These are phyloP conservation scores for Tautogolabrus adspersus DNA, from an alignment of 2,113 vertebrate species.

Conservation along the genomic window DNA sequence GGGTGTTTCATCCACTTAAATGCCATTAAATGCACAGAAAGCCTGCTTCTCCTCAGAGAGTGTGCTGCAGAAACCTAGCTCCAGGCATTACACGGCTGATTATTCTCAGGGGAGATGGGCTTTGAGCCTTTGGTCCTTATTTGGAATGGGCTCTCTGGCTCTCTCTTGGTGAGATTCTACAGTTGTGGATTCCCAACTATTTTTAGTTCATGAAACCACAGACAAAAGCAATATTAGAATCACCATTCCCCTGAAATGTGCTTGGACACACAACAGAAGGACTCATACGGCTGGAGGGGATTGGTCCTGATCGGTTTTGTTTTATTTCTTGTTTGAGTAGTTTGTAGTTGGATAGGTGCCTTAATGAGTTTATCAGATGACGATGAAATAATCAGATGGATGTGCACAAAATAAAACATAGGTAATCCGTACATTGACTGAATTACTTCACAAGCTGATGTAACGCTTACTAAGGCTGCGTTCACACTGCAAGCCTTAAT, in stretches of 20 bases:
- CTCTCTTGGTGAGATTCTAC: not conserved
- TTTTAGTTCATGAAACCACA: constrained; percentile 8
- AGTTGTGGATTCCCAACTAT: constrained; percentile 6
- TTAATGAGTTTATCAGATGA: too few species aligned
- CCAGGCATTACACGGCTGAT: constrained; percentile 48
- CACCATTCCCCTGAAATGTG: not conserved
- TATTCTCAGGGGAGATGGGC: constrained; percentile 38
- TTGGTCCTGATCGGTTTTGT: not conserved
- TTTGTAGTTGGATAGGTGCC: too few species aligned
- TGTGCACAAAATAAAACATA: too few species aligned
- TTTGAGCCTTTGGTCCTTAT: constrained; percentile 1
- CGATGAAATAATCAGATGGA: too few species aligned
- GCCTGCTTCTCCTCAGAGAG: constrained; percentile 12
- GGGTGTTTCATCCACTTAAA: constrained; percentile 44
- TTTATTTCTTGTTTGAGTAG: too few species aligned
- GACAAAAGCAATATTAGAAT: constrained; percentile 5
- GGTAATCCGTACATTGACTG: too few species aligned
- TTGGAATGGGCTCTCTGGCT: constrained; percentile 19
- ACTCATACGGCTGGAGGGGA: not conserved
- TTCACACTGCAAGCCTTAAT: too few species aligned
- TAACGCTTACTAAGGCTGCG: too few species aligned
- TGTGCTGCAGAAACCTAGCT: constrained; percentile 34
- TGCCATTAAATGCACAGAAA: constrained; percentile 47
- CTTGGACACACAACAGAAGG: not conserved
- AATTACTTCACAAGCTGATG: too few species aligned